Evolutionary conservation across 2,113 vertebrate genomes (phyloP).

Genomic region (Urocolius indicus): DNA sequence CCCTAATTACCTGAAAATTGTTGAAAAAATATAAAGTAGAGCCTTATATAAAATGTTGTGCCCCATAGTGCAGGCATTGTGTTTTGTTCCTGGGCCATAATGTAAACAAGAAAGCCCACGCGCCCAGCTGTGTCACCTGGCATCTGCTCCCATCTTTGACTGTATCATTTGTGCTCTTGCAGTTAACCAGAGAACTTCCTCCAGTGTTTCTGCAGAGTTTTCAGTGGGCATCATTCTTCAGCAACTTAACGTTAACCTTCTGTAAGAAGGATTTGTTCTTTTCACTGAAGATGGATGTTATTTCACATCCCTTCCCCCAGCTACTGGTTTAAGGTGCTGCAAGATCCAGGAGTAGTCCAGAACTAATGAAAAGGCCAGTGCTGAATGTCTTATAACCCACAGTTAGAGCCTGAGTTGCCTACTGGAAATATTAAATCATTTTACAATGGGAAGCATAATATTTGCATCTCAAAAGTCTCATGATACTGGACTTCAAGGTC

Average conservation of each 20-base stretch:
- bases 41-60: background rate
- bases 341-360: background rate
- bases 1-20: background rate
- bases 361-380: background rate
- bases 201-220: background rate
- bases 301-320: background rate
- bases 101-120: background rate
- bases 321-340: background rate
- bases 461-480: conserved; percentile 3
- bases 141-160: background rate
- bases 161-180: background rate
- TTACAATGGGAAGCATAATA: background rate
- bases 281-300: background rate
- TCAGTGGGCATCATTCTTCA: background rate
- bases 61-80: background rate
- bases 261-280: background rate
- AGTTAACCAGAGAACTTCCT: background rate
- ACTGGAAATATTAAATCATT: background rate
- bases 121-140: background rate
- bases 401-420: background rate
- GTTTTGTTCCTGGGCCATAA: background rate
- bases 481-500: background rate
- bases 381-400: background rate
- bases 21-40: background rate
- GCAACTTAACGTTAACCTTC: background rate